Conservation (phyloP, 2,888 invertebrate species). For the Leucania comma region DNA sequence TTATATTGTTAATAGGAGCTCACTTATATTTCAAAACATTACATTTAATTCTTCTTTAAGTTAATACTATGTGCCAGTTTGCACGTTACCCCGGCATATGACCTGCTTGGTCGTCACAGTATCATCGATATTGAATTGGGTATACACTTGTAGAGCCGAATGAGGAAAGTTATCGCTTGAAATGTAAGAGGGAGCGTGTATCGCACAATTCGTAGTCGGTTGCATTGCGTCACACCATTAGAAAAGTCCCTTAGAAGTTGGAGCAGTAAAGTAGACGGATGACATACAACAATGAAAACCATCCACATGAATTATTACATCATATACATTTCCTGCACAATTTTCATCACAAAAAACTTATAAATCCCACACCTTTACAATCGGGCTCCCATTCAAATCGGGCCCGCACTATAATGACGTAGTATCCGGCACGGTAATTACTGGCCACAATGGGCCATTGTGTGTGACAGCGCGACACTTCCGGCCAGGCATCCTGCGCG, state of each 20-base stretch:
- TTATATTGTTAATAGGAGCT: too few species aligned
- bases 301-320: constrained; percentile 24
- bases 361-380: constrained; percentile 52
- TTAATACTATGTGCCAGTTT: too few species aligned
- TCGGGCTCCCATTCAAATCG: constrained; percentile 61
- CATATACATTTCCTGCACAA: constrained; percentile 52
- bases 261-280: neutral
- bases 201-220: too few species aligned
- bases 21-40: too few species aligned
- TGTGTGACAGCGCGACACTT: constrained; percentile 80
- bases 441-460: constrained; percentile 86
- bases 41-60: too few species aligned
- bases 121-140: too few species aligned
- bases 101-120: too few species aligned
- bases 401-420: constrained; percentile 73
- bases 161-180: too few species aligned
- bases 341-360: constrained; percentile 35
- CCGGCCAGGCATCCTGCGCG: constrained; percentile 80
- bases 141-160: too few species aligned
- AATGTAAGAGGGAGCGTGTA: too few species aligned
- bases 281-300: neutral
- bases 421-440: constrained; percentile 79
- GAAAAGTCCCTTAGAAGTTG: neutral
- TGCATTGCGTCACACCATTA: too few species aligned
- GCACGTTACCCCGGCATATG: too few species aligned